Evolutionary conservation across 2,113 vertebrate species (phyloP).

Genomic region (Phoxinus phoxinus): DNA sequence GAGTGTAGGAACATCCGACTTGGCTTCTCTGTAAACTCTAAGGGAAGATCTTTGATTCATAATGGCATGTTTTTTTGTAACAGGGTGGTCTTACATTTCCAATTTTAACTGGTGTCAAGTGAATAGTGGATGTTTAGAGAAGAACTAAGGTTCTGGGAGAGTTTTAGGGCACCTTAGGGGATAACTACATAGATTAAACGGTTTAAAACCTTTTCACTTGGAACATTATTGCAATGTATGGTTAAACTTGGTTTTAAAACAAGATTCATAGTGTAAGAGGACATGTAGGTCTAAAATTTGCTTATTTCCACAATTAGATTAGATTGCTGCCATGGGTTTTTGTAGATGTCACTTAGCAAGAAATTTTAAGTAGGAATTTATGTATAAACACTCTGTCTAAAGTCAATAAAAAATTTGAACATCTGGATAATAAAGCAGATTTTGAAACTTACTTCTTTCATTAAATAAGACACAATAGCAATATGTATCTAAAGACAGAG

Average conservation of each 20-base stretch:
- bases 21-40: slow-evolving; percentile 19
- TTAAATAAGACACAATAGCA: neutral
- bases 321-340: neutral
- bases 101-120: slow-evolving; percentile 11
- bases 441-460: neutral
- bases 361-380: neutral
- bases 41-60: slow-evolving; percentile 41
- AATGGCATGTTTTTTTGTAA: slow-evolving; percentile 33
- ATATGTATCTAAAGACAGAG: neutral
- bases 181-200: slow-evolving; percentile 12
- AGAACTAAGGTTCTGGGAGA: neutral
- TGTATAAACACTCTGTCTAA: too few relatives aligned
- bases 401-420: neutral
- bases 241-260: neutral
- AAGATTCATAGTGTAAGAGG: slow-evolving; percentile 11
- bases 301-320: neutral
- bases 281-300: neutral
- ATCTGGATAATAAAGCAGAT: neutral
- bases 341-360: neutral
- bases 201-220: neutral
- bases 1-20: slow-evolving; percentile 67
- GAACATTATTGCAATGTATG: neutral
- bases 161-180: neutral
- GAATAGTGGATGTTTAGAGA: neutral
- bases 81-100: slow-evolving; percentile 32